phyloP scores from a whole-genome alignment of 2,797 vertebrate genomes.

The Limosa lapponica region DNA sequence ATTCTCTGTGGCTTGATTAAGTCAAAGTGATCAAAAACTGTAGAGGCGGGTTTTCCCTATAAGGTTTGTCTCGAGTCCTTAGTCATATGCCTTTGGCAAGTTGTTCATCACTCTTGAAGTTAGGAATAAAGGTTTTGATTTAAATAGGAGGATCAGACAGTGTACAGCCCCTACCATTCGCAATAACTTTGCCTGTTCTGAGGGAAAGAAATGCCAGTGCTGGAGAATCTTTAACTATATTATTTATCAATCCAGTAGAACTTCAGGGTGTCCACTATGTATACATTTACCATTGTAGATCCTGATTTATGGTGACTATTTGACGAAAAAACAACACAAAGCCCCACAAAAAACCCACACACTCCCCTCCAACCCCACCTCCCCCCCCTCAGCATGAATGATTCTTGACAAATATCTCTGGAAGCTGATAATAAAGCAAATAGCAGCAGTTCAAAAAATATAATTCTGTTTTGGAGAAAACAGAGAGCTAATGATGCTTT shows the following conservation, averaged over 20 bases:
- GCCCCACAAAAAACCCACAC: accelerated
- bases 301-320: neutral
- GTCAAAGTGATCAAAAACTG: constrained; percentile 23
- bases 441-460: neutral
- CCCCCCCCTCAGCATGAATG: neutral
- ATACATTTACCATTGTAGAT: neutral
- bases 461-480: neutral
- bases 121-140: neutral
- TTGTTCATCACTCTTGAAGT: neutral
- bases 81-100: neutral
- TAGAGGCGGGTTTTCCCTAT: neutral
- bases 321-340: neutral
- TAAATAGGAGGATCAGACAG: neutral
- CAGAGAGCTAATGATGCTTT: neutral
- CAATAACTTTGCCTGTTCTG: neutral
- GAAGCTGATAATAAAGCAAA: neutral
- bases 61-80: neutral
- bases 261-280: neutral
- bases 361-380: accelerated
- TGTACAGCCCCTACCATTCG: neutral
- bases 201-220: neutral
- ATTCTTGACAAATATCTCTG: neutral
- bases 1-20: constrained; percentile 17
- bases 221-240: neutral
- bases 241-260: neutral